phyloP scores from a whole-genome alignment of 2,113 vertebrate species.

The Phyllopteryx taeniolatus region DNA sequence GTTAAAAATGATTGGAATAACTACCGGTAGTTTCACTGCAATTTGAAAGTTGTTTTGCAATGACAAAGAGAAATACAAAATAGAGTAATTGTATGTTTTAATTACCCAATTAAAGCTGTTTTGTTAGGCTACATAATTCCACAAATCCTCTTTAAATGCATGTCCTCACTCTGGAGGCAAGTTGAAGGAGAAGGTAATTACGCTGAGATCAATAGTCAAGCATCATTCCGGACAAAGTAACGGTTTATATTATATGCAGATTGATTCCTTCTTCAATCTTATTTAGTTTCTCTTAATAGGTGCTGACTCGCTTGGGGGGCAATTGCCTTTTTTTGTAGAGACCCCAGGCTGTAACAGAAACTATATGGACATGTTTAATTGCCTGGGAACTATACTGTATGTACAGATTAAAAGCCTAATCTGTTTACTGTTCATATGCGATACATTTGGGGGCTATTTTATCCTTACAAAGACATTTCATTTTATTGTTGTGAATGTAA shows the following conservation, averaged over 20 bases:
- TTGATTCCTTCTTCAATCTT: slow-evolving; percentile 55
- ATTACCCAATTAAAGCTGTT: slow-evolving; percentile 53
- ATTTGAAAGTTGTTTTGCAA: too few species aligned
- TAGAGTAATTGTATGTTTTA: slow-evolving; percentile 59
- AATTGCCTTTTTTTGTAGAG: slow-evolving; percentile 24
- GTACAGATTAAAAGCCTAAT: slow-evolving; percentile 43
- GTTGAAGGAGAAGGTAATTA: slow-evolving; percentile 56
- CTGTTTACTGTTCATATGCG: slow-evolving; percentile 20
- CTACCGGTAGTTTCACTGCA: too few species aligned
- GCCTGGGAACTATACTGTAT: slow-evolving; percentile 43
- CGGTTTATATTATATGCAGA: slow-evolving; percentile 58
- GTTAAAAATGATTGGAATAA: too few species aligned
- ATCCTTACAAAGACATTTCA: slow-evolving; percentile 22
- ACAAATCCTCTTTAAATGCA: slow-evolving; percentile 55
- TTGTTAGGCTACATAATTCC: slow-evolving; percentile 50
- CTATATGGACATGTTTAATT: slow-evolving; percentile 46
- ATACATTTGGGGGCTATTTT: slow-evolving; percentile 17
- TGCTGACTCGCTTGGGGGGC: background rate
- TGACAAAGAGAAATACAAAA: slow-evolving; percentile 34
- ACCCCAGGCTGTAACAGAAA: slow-evolving; percentile 42
- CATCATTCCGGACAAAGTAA: slow-evolving; percentile 36
- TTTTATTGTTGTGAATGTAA: slow-evolving; percentile 26
- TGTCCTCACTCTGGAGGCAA: slow-evolving; percentile 37
- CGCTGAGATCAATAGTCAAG: slow-evolving; percentile 53
- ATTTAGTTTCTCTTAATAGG: slow-evolving; percentile 32